These are phyloP conservation scores for Semnornis frantzii DNA, from an alignment of 2,113 vertebrate genomes.

Conservation along the genomic window DNA sequence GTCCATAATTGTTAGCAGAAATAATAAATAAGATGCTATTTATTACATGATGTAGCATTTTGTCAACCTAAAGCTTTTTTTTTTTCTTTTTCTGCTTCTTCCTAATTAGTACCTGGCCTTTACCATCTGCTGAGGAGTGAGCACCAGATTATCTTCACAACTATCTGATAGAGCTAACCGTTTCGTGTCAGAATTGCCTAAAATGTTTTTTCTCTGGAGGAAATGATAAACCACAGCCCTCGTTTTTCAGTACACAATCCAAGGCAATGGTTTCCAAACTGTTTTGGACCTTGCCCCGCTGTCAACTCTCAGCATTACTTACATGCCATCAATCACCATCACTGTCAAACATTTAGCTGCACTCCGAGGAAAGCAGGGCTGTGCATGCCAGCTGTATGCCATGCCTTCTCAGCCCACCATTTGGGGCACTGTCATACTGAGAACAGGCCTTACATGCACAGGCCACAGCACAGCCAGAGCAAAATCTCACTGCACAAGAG, in stretches of 20 bases:
- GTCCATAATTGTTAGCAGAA: constrained; percentile 35
- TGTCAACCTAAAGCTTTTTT: background rate
- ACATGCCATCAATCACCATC: constrained; percentile 23
- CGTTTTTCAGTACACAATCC: constrained; percentile 29
- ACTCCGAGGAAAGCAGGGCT: background rate
- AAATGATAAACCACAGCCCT: constrained; percentile 55
- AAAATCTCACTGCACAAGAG: background rate
- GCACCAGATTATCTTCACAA: constrained; percentile 20
- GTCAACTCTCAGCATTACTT: constrained; percentile 49
- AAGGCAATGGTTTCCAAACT: constrained; percentile 57
- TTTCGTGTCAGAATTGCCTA: constrained; percentile 39
- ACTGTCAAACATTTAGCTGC: constrained; percentile 15
- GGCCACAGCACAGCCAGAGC: background rate
- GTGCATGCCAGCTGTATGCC: background rate
- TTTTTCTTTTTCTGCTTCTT: background rate
- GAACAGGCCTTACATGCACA: background rate
- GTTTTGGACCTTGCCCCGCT: constrained; percentile 56
- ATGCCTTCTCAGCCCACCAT: background rate
- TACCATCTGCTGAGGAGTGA: constrained; percentile 47
- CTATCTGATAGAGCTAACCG: constrained; percentile 37
- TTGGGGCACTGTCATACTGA: background rate
- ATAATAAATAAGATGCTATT: constrained; percentile 45
- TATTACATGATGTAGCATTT: background rate
- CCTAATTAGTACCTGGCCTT: constrained; percentile 62
- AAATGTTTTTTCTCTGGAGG: constrained; percentile 42